Evolutionary conservation across 2,797 vertebrate genomes (phyloP), one percentile per base, ranked within the genome.

Genomic region (Sparidentex hasta): DNA sequence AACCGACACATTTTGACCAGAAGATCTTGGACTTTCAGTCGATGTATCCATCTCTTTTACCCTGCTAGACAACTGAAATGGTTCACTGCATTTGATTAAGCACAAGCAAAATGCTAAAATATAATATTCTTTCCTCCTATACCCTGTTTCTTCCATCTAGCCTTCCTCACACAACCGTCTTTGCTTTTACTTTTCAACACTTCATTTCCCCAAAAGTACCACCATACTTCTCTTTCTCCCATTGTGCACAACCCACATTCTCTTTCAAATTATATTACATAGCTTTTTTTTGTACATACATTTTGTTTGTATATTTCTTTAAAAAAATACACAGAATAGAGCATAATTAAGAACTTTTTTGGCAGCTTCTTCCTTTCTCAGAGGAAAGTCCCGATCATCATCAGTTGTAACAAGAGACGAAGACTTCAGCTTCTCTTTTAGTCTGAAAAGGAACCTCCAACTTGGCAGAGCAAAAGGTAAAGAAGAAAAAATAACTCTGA

Each of bases 301-400:
- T 85, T 87, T 88, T 84, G 74, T 93, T 93, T 87, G 90, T 93
- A 93, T 91, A 92, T 90, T 93, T 93, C 85, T 88, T 90, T 80
- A 83, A 93, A 90, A 93, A 93, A 93, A 94, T 87, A 95, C 88
- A 95, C 86, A 88, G 80, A 90, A 88, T 78, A 88, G 88, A 92
- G 87, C 69, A 87, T 84, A 83, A 76, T 89, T 80, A 85, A 67
- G 71, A 88, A 86, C 77, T 77, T 90, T 95, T 95, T 95, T 95
- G 95, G 95, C 93, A 95, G 91, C 88, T 91, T 94, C 87, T 88
- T 90, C 76, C 87, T 91, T 87, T 83, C 75, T 80, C 76, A 55
- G 82, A 90, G 82, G 72, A 90, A 89, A 88, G 89, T 90, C 90
- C 74, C 44, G 38, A 81, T 79, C 71, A 75, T 69, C 74, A 65